These are phyloP conservation scores for Ctena decussata DNA, from an alignment of 2,888 invertebrate species.

Conservation along the genomic window DNA sequence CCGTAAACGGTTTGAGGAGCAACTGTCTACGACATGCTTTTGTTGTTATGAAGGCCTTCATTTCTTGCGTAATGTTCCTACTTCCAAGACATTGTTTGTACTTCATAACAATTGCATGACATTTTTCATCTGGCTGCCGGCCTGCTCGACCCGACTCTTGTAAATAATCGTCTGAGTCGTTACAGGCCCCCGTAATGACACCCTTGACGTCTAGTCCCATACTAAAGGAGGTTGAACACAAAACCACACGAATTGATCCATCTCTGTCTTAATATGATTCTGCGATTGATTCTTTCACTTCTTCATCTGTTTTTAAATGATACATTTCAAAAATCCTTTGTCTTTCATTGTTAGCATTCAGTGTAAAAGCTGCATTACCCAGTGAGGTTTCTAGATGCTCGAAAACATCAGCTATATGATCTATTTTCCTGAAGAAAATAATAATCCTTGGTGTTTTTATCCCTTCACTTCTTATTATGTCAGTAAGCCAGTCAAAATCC, in stretches of 20 bases:
- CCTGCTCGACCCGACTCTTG: constrained; percentile 49
- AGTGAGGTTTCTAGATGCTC: background rate
- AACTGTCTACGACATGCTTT: background rate
- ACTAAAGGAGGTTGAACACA: background rate
- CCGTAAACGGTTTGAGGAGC: constrained; percentile 9
- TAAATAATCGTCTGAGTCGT: constrained; percentile 44
- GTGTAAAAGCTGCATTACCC: background rate
- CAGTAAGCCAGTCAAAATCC: too few relatives aligned
- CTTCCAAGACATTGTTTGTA: constrained; percentile 32
- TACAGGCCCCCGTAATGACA: constrained; percentile 39
- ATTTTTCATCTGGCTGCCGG: constrained; percentile 13
- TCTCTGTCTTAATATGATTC: background rate
- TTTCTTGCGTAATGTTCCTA: constrained; percentile 19
- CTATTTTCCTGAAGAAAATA: background rate
- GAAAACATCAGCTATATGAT: background rate
- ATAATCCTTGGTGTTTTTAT: background rate
- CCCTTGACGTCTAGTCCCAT: constrained; percentile 55
- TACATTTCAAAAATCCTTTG: background rate
- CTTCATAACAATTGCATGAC: constrained; percentile 34
- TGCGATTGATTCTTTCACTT: background rate
- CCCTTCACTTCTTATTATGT: too few relatives aligned
- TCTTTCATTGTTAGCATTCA: background rate
- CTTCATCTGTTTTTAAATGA: background rate
- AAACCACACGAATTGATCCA: background rate
- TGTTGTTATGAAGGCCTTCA: constrained; percentile 22